phyloP scores from a whole-genome alignment of 2,797 vertebrate species.

The Ctenochaetus hawaiiensis region DNA sequence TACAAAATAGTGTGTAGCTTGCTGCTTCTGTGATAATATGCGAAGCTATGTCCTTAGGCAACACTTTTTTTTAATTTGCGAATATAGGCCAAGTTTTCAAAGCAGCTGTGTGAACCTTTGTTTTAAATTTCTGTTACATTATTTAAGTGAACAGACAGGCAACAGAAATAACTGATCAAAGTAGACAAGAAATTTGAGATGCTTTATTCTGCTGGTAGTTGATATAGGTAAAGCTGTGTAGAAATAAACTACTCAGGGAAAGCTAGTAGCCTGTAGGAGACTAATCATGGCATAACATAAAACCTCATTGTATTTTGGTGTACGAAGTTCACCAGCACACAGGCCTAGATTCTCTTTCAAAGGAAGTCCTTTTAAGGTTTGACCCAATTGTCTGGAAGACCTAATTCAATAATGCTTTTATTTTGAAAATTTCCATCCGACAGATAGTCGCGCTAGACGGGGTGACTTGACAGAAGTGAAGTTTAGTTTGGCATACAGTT shows the following conservation, averaged over 20 bases:
- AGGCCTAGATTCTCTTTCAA: neutral
- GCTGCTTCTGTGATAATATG: neutral
- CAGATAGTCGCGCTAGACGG: rapidly evolving
- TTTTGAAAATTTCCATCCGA: conserved; percentile 19
- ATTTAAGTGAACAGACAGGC: neutral
- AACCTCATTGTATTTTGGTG: no score
- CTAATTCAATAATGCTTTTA: conserved; percentile 18
- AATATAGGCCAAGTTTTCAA: neutral
- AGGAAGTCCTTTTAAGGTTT: neutral
- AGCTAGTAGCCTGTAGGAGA: no score
- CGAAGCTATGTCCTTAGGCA: neutral
- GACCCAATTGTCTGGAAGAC: no score
- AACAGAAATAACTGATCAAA: neutral
- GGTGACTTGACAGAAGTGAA: conserved; percentile 26
- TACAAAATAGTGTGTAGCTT: neutral
- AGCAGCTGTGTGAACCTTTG: neutral
- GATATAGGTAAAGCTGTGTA: neutral
- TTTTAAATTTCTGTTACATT: neutral
- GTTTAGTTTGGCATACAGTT: conserved; percentile 29
- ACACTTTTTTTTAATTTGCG: neutral
- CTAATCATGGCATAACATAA: no score
- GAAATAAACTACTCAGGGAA: neutral
- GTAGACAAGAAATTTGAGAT: neutral
- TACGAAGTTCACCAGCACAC: neutral
- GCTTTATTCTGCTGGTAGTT: neutral